Percentiles rank a stretch among this genome's conserved stretches.
Evolutionary conservation across 2,888 invertebrate genomes (phyloP).

Genomic region (Mythimna impura): DNA sequence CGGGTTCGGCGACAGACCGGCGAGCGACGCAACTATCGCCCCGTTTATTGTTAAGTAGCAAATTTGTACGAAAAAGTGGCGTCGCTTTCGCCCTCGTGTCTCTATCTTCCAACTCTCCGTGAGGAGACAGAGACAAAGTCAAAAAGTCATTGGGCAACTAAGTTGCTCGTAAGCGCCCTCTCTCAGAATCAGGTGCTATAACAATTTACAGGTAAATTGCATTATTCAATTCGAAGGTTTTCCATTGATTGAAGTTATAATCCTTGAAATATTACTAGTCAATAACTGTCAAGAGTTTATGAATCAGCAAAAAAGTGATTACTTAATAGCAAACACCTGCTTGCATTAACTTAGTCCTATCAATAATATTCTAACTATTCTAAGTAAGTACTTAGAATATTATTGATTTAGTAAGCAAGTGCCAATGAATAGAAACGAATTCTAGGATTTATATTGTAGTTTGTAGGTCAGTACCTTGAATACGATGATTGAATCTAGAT

Average conservation of each 20-base stretch:
- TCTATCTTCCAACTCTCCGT: too few relatives aligned
- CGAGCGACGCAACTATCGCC: too few relatives aligned
- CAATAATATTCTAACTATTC: not conserved
- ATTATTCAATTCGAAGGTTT: constrained; percentile 22
- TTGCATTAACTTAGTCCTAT: constrained; percentile 3
- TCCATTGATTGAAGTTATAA: constrained; percentile 4
- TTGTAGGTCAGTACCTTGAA: constrained; percentile 50
- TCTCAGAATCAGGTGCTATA: constrained; percentile 3
- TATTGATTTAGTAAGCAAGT: not conserved
- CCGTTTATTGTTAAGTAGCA: too few relatives aligned
- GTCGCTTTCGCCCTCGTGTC: too few relatives aligned
- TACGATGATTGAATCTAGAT: constrained; percentile 23
- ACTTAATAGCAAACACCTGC: constrained; percentile 27
- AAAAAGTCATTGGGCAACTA: too few relatives aligned
- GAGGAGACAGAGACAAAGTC: too few relatives aligned
- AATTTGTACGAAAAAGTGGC: too few relatives aligned
- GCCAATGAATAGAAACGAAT: constrained; percentile 16
- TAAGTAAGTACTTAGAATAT: not conserved
- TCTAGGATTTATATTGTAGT: constrained; percentile 40
- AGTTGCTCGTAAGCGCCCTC: not conserved
- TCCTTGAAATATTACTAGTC: constrained; percentile 4
- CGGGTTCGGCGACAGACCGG: too few relatives aligned
- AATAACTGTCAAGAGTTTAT: constrained; percentile 30
- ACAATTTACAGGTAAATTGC: not conserved
- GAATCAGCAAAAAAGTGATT: constrained; percentile 28